Conservation (phyloP, 2,113 vertebrate species). For the Syrmaticus mikado region DNA sequence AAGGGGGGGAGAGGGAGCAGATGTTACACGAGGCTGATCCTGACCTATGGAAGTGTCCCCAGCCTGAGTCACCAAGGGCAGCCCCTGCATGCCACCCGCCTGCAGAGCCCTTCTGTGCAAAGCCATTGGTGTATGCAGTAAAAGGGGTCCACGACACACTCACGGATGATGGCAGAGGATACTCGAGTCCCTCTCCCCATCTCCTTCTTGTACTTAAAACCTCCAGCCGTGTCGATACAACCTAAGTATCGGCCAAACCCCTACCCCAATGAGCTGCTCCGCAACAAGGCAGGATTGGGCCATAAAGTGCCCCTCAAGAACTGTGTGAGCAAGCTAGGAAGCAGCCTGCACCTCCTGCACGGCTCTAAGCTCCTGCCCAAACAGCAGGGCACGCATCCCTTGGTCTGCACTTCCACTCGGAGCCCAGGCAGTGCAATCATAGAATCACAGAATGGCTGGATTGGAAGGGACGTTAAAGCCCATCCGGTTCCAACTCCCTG, state of each 20-base stretch:
- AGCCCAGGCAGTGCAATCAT: background rate
- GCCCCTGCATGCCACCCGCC: accelerated
- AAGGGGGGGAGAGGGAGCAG: slow-evolving; percentile 5
- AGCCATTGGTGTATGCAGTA: background rate
- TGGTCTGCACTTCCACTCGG: background rate
- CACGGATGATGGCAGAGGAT: background rate
- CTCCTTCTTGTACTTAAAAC: background rate
- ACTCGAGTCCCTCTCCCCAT: background rate
- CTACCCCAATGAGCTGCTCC: background rate
- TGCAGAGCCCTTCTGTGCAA: accelerated
- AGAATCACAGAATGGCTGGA: too few species aligned
- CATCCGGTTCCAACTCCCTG: too few species aligned
- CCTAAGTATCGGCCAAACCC: background rate
- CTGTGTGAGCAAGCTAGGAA: background rate
- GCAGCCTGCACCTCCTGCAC: background rate
- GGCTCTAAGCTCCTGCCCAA: background rate
- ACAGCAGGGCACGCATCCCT: background rate
- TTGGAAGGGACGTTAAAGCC: too few species aligned
- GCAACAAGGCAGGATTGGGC: background rate
- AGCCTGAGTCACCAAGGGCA: background rate
- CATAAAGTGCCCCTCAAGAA: background rate
- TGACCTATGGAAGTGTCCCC: background rate
- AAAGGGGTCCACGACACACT: background rate
- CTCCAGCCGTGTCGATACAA: background rate
- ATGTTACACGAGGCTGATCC: background rate